These are phyloP conservation scores for Drosophila insularis DNA, from an alignment of 1,140 invertebrate species.

Conservation along the genomic window DNA sequence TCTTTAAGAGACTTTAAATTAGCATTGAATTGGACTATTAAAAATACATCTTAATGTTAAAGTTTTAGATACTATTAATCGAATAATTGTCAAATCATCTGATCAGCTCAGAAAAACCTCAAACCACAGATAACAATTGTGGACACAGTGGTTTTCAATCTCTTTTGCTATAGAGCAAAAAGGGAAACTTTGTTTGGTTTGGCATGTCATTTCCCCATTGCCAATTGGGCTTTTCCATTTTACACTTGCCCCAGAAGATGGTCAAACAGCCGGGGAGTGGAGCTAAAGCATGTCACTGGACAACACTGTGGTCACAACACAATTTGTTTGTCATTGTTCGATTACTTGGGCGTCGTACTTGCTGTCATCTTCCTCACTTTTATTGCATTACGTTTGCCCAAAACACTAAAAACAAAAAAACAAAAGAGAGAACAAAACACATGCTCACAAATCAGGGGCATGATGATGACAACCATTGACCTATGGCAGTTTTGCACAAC, in stretches of 20 bases:
- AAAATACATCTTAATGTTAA: no score
- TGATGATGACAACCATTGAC: slow-evolving; percentile 62
- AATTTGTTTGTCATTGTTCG: slow-evolving; percentile 71
- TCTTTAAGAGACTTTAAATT: no score
- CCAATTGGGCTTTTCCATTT: slow-evolving; percentile 40
- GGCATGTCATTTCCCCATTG: slow-evolving; percentile 46
- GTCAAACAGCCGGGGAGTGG: slow-evolving; percentile 23
- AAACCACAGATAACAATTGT: neutral
- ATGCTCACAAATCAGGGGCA: slow-evolving; percentile 70
- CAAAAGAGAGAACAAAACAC: slow-evolving; percentile 40
- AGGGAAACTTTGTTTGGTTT: slow-evolving; percentile 17
- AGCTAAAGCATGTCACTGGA: slow-evolving; percentile 31
- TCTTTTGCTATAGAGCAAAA: neutral
- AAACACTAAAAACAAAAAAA: neutral
- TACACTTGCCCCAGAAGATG: slow-evolving; percentile 35
- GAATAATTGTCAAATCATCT: no score
- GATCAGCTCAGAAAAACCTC: neutral
- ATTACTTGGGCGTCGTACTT: slow-evolving; percentile 27
- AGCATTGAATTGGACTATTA: no score
- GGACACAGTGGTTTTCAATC: neutral
- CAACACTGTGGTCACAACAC: slow-evolving; percentile 60
- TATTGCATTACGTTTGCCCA: slow-evolving; percentile 58
- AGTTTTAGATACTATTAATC: no score
- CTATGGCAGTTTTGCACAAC: slow-evolving; percentile 60
- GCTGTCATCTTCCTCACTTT: slow-evolving; percentile 47